These are phyloP conservation scores for Oenanthe melanoleuca DNA, from an alignment of 2,113 vertebrate genomes.

Conservation along the genomic window DNA sequence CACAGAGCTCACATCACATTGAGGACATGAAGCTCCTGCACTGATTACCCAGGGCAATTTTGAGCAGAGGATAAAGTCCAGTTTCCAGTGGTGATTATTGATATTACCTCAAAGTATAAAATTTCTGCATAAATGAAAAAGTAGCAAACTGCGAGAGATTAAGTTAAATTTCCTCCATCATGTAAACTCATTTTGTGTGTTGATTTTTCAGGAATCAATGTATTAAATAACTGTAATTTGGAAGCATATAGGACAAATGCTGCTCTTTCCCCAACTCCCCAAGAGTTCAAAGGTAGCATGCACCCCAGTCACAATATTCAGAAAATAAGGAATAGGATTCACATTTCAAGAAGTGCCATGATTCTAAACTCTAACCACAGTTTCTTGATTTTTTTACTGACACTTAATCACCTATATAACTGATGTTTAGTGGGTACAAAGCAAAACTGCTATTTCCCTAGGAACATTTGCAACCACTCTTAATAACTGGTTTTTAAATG, in stretches of 20 bases:
- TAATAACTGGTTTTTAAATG: neutral
- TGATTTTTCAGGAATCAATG: neutral
- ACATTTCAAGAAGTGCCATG: neutral
- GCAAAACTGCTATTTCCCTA: neutral
- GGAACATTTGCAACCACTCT: neutral
- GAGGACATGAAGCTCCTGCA: neutral
- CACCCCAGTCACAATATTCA: neutral
- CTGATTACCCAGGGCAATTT: neutral
- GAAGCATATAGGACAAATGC: neutral
- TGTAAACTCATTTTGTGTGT: neutral
- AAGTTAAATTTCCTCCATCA: neutral
- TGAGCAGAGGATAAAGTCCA: neutral
- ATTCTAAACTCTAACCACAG: neutral
- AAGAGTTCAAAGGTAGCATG: neutral
- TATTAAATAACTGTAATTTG: neutral
- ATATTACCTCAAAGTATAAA: neutral
- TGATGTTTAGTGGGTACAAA: neutral
- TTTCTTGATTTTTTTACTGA: neutral
- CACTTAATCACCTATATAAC: neutral
- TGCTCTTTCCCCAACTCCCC: neutral
- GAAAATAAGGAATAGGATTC: neutral
- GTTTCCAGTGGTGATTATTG: neutral
- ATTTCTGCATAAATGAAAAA: neutral
- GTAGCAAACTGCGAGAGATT: neutral
- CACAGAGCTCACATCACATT: accelerated